A percentile compares a stretch with the other conserved stretches of the same genome.
phyloP scores from a whole-genome alignment of 2,888 invertebrate genomes.

The Drosophila antonietae region DNA sequence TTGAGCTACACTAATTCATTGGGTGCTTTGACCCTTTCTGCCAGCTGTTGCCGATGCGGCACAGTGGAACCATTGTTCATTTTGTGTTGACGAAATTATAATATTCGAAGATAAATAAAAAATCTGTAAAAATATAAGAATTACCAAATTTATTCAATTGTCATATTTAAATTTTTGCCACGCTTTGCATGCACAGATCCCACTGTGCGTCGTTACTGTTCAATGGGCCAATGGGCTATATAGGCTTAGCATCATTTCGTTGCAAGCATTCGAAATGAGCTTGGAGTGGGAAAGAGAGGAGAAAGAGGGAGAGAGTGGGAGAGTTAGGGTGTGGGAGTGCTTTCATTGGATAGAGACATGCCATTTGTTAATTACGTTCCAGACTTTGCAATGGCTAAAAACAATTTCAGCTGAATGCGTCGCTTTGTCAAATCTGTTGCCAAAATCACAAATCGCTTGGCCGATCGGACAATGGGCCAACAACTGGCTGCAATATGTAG shows the following conservation, averaged over 20 bases:
- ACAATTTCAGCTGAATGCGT: constrained; percentile 32
- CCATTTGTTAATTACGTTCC: constrained; percentile 41
- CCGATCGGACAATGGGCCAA: neutral
- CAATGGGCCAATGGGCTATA: neutral
- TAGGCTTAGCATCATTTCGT: neutral
- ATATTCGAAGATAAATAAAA: neutral
- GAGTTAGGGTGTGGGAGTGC: neutral
- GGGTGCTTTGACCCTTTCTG: neutral
- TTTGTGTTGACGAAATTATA: neutral
- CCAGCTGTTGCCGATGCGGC: neutral
- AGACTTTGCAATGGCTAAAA: constrained; percentile 11
- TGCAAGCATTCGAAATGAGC: neutral
- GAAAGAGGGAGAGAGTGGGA: neutral
- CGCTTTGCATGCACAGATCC: neutral
- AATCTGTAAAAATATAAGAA: too few species aligned
- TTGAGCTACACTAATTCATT: neutral
- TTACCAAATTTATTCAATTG: too few species aligned
- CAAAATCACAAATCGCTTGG: neutral
- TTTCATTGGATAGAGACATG: constrained; percentile 26
- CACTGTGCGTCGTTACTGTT: neutral
- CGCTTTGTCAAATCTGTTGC: constrained; percentile 3
- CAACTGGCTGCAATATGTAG: neutral
- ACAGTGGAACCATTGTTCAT: neutral
- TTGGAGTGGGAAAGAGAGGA: neutral
- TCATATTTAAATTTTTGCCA: neutral